Conservation (phyloP, 2,113 vertebrate species). For the Nyctibius bracteatus region DNA sequence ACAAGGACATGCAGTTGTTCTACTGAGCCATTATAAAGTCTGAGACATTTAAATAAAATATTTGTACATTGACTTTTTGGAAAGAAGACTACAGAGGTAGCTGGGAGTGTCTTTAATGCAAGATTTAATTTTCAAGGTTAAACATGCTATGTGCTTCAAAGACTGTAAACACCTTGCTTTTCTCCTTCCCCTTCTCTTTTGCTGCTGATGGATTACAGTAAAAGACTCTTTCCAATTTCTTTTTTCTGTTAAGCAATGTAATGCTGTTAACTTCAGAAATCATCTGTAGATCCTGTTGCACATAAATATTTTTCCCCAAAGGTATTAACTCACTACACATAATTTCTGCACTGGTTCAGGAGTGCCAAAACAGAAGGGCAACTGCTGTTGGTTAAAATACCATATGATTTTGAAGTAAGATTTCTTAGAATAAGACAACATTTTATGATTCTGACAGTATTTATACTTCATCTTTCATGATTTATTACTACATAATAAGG, state of each 20-base stretch:
- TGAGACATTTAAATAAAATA: constrained; percentile 56
- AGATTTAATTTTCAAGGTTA: constrained; percentile 67
- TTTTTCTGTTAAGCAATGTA: constrained; percentile 44
- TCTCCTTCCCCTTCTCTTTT: constrained; percentile 27
- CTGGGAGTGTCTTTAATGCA: constrained; percentile 45
- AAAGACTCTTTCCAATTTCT: constrained; percentile 44
- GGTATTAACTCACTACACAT: constrained; percentile 5
- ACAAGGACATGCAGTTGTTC: constrained; percentile 34
- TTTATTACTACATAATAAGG: constrained; percentile 63
- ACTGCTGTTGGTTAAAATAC: constrained; percentile 13
- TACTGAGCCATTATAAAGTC: constrained; percentile 58
- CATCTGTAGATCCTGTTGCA: constrained; percentile 38
- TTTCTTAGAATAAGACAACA: constrained; percentile 63
- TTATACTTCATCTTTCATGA: constrained; percentile 64
- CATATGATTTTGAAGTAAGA: constrained; percentile 48
- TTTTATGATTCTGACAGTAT: constrained; percentile 67
- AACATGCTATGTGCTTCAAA: constrained; percentile 20
- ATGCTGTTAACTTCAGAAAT: constrained; percentile 41
- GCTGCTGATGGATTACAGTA: constrained; percentile 37
- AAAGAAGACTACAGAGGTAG: constrained; percentile 56
- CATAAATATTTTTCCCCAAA: background rate
- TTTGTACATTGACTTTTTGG: constrained; percentile 59
- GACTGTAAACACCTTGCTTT: constrained; percentile 44
- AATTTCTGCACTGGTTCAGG: constrained; percentile 47
- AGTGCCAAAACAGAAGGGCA: constrained; percentile 56